phyloP scores from a whole-genome alignment of 1,140 invertebrate species.

The Apis dorsata region DNA sequence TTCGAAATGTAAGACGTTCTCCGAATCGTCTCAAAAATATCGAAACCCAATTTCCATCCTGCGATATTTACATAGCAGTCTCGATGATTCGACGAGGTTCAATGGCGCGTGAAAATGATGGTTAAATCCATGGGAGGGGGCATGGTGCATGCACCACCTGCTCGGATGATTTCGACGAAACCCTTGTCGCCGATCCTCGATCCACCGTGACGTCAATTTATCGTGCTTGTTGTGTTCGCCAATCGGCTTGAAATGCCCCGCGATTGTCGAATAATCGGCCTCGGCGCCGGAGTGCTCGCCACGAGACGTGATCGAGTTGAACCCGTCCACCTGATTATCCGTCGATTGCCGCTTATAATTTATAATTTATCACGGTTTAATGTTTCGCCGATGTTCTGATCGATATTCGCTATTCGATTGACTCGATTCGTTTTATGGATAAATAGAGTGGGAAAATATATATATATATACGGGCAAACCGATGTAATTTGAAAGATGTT shows the following conservation, averaged over 20 bases:
- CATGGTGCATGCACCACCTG: not conserved
- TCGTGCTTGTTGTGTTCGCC: slow-evolving; percentile 29
- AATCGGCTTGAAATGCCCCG: slow-evolving; percentile 50
- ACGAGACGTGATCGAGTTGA: slow-evolving; percentile 40
- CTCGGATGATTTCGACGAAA: slow-evolving; percentile 35
- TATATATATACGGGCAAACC: not conserved
- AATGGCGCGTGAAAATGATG: not conserved
- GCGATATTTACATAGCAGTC: slow-evolving; percentile 2
- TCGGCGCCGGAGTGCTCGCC: not conserved
- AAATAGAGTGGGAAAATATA: not conserved
- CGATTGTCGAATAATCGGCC: slow-evolving; percentile 47
- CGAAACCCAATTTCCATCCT: no score
- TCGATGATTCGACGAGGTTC: not conserved
- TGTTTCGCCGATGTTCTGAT: not conserved
- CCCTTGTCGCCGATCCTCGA: slow-evolving; percentile 18
- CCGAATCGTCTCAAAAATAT: no score
- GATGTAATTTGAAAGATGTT: not conserved
- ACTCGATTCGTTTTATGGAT: not conserved
- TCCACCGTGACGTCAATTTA: slow-evolving; percentile 35
- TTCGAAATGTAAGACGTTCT: no score
- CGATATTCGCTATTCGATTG: not conserved
- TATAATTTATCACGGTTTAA: slow-evolving; percentile 33
- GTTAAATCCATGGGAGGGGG: not conserved
- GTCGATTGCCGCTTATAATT: slow-evolving; percentile 43
- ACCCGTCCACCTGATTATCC: slow-evolving; percentile 9